phyloP scores from a whole-genome alignment of 2,888 invertebrate genomes.

The Agonopterix alstromeriana region DNA sequence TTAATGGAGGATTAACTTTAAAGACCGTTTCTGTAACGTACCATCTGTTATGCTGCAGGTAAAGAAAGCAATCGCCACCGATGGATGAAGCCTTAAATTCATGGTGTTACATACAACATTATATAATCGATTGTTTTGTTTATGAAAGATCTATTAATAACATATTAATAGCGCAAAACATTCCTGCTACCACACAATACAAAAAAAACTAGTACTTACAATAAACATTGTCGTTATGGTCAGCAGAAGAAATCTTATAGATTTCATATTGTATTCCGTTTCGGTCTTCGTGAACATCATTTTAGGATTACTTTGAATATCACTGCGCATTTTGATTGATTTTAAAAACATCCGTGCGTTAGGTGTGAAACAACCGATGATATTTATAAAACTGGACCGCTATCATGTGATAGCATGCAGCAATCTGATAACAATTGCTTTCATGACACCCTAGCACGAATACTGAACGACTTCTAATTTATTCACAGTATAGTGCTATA shows the following conservation, averaged over 20 bases:
- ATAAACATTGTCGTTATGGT: slow-evolving; percentile 66
- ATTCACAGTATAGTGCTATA: no score
- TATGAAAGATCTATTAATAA: background rate
- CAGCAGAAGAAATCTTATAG: slow-evolving; percentile 60
- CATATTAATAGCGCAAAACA: background rate
- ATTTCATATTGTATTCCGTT: slow-evolving; percentile 66
- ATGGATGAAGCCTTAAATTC: no score
- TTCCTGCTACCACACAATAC: no score
- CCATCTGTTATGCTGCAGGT: no score
- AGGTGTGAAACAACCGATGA: no score
- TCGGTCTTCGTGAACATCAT: slow-evolving; percentile 58
- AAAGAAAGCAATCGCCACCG: no score
- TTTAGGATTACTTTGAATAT: slow-evolving; percentile 17
- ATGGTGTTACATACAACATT: no score
- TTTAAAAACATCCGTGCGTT: no score
- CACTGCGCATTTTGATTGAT: slow-evolving; percentile 2
- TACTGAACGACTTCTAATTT: no score
- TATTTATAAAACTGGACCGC: background rate
- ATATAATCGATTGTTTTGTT: background rate
- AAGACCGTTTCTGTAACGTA: no score
- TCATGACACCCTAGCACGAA: background rate
- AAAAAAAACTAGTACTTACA: slow-evolving; percentile 42
- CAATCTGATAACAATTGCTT: slow-evolving; percentile 27
- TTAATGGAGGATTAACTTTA: no score
- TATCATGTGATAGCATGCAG: slow-evolving; percentile 20